Percentiles rank a stretch among this genome's conserved stretches.
Evolutionary conservation across 1,140 invertebrate species (phyloP).

Genomic region (Drosophila auraria): DNA sequence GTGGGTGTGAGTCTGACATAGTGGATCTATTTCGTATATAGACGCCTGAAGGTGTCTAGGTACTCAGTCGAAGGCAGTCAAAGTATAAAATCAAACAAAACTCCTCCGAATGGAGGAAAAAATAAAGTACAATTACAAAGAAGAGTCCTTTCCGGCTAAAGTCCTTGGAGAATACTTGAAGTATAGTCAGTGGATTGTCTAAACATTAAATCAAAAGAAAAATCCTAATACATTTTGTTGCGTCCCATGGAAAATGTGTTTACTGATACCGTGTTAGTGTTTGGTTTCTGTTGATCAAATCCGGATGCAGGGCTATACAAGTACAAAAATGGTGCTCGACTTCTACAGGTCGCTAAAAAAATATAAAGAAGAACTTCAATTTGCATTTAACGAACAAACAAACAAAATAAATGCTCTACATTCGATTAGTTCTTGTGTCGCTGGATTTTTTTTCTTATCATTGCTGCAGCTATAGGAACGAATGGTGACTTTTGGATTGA

Average conservation of each 20-base stretch:
- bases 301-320: slow-evolving; percentile 40
- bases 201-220: neutral
- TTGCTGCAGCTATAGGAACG: slow-evolving; percentile 46
- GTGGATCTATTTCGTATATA: neutral
- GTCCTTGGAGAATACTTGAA: neutral
- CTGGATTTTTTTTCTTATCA: slow-evolving; percentile 21
- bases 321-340: slow-evolving; percentile 40
- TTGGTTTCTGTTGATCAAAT: slow-evolving; percentile 18
- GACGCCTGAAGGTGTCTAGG: slow-evolving; percentile 7
- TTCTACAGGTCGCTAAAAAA: slow-evolving; percentile 38
- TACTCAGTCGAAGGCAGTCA: slow-evolving; percentile 23
- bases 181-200: neutral
- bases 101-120: neutral
- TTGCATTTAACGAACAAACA: slow-evolving; percentile 63
- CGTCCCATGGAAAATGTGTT: neutral
- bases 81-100: neutral
- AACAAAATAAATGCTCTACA: slow-evolving; percentile 46
- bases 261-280: neutral
- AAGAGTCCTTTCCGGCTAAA: neutral
- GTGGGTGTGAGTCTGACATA: slow-evolving; percentile 2
- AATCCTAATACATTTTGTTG: neutral
- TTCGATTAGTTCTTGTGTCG: slow-evolving; percentile 59
- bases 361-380: slow-evolving; percentile 50
- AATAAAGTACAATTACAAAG: too few relatives aligned
- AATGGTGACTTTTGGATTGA: slow-evolving; percentile 48